Conservation (phyloP, 2,113 vertebrate species). For the Pica pica region DNA sequence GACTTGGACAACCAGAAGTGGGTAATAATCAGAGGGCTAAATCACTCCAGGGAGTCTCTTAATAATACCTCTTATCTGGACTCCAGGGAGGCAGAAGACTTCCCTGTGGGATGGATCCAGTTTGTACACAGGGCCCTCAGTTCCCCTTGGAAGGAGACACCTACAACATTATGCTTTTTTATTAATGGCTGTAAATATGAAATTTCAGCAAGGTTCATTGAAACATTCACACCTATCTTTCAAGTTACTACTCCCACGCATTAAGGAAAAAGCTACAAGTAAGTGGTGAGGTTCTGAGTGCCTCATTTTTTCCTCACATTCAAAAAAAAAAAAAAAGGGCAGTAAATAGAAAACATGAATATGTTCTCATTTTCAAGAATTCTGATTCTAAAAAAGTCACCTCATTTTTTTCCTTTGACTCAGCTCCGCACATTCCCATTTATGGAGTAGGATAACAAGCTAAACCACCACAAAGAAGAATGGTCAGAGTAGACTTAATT, state of each 20-base stretch:
- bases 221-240: background rate
- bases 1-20: background rate
- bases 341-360: background rate
- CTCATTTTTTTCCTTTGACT: background rate
- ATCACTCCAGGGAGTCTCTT: background rate
- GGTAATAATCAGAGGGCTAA: background rate
- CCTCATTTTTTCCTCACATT: background rate
- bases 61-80: background rate
- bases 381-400: background rate
- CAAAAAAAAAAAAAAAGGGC: background rate
- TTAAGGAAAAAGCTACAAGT: background rate
- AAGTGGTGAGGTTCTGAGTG: background rate
- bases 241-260: background rate
- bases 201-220: background rate
- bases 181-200: background rate
- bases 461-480: background rate
- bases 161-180: background rate
- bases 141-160: background rate
- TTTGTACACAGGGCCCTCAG: too few species aligned
- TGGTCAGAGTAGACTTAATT: background rate
- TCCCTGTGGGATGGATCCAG: background rate
- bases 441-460: background rate
- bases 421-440: background rate
- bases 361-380: background rate
- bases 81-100: background rate